Evolutionary conservation across 2,888 invertebrate species (phyloP), one percentile per base, ranked within the genome.

Genomic region (Drosophila mayaguana): DNA sequence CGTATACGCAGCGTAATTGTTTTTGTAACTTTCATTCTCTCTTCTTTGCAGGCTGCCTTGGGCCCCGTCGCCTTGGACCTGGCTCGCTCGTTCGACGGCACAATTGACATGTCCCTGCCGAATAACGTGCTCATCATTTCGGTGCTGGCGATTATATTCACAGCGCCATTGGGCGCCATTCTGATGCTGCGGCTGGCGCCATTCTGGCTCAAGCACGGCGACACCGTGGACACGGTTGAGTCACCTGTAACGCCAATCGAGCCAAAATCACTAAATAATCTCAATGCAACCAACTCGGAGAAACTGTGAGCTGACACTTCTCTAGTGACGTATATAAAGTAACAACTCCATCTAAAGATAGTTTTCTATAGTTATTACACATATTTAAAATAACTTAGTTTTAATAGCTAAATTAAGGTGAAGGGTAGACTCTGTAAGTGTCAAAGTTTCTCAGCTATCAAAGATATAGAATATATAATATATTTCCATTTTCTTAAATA

Each of bases 31-130:
- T 50, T 1, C 60, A n/a, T n/a, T 36, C 36, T 42, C 12, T 40
- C 43, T 32, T 61, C 61, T 32, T 32, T 50, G 46, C 53, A 95
- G 95, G 95, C 95, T 63, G 95, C 95, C 4, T 91, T 96, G 59
- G 95, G 95, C 20, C 95, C 96, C 20, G 94, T 95, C 76, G 95
- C 95, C 11, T 91, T 95, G 78, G 95, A 95, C 82, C 91, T 94
- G 81, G 94, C 94, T 69, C 91, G 94, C 89, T 56, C 91, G 34
- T 83, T 85, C 63, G 74, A 50, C 8, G 90, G 87, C 54, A 81
- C 89, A 16, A 69, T 34, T 28, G 63, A 69, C 36, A 85, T 92
- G 69, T 73, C 87, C 5, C 90, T 93, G 69, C 94, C 93, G 56
- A 92, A 89, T 80, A 91, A 92, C 88, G 93, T 94, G 81, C 91